Evolutionary conservation across 2,797 vertebrate genomes (phyloP).

Genomic region (Gila robusta): DNA sequence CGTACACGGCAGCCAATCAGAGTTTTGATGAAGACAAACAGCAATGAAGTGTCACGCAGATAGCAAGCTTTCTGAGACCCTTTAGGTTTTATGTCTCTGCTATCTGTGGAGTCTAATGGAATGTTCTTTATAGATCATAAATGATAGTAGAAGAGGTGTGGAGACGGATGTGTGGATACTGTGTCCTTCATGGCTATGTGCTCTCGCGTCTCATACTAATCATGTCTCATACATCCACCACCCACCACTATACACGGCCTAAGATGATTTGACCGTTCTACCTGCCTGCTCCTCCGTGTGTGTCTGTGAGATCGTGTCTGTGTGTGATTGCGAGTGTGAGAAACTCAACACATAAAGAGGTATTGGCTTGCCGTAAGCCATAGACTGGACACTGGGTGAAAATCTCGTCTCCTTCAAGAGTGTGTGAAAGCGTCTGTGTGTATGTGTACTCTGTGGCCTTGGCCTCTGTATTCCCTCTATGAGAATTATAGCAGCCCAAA

Average conservation of each 20-base stretch:
- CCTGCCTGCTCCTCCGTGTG: slow-evolving; percentile 18
- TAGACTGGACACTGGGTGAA: slow-evolving; percentile 24
- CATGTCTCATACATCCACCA: slow-evolving; percentile 44
- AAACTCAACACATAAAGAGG: slow-evolving; percentile 40
- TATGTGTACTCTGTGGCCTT: slow-evolving; percentile 27
- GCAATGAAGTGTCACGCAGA: background rate
- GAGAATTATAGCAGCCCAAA: background rate
- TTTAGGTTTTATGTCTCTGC: slow-evolving; percentile 37
- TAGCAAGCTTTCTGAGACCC: slow-evolving; percentile 7
- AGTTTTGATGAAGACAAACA: slow-evolving; percentile 30
- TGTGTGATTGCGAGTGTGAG: slow-evolving; percentile 6
- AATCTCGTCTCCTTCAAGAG: slow-evolving; percentile 46
- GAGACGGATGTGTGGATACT: slow-evolving; percentile 31
- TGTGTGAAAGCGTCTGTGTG: slow-evolving; percentile 24
- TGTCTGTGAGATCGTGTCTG: background rate
- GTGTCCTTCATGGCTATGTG: slow-evolving; percentile 50
- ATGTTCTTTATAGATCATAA: slow-evolving; percentile 47
- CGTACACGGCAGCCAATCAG: slow-evolving; percentile 1
- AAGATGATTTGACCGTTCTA: slow-evolving; percentile 38
- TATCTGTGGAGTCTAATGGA: slow-evolving; percentile 36
- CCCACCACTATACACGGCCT: slow-evolving; percentile 21
- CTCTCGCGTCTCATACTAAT: slow-evolving; percentile 25
- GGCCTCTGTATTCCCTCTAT: slow-evolving; percentile 7
- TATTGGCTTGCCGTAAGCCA: slow-evolving; percentile 45
- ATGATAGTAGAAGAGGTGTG: slow-evolving; percentile 30